Evolutionary conservation across 2,888 invertebrate species (phyloP).

Genomic region (Latheticus oryzae): DNA sequence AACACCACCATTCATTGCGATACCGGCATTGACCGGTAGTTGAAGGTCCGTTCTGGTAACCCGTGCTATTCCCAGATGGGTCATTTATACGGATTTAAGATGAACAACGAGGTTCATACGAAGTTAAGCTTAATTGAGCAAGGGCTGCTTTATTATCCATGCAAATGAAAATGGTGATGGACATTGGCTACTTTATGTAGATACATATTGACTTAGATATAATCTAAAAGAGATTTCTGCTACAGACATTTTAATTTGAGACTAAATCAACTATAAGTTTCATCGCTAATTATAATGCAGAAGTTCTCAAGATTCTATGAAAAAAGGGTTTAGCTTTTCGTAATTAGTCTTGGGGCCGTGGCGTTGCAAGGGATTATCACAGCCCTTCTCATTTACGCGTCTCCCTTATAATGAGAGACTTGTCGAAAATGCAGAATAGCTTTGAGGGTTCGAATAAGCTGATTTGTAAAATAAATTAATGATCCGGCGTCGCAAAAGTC

Average conservation of each 20-base stretch:
- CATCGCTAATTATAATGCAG: slow-evolving; percentile 41
- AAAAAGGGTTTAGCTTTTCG: slow-evolving; percentile 57
- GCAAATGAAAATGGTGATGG: slow-evolving; percentile 64
- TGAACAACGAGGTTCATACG: slow-evolving; percentile 59
- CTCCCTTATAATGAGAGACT: slow-evolving; percentile 61
- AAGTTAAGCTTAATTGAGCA: slow-evolving; percentile 62
- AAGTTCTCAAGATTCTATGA: slow-evolving; percentile 43
- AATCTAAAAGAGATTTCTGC: slow-evolving; percentile 6
- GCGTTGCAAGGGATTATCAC: slow-evolving; percentile 62
- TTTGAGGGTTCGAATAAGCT: slow-evolving; percentile 64
- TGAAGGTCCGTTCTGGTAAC: slow-evolving; percentile 51
- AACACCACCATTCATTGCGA: slow-evolving; percentile 64
- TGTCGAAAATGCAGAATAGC: slow-evolving; percentile 61
- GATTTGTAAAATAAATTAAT: slow-evolving; percentile 67
- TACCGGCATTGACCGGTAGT: slow-evolving; percentile 57
- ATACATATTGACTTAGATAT: slow-evolving; percentile 15
- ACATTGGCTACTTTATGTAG: slow-evolving; percentile 46
- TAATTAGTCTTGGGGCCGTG: slow-evolving; percentile 61
- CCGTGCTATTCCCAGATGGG: slow-evolving; percentile 61
- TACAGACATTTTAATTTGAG: no score
- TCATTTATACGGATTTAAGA: slow-evolving; percentile 66
- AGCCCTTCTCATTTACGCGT: slow-evolving; percentile 60
- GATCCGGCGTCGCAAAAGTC: slow-evolving; percentile 65
- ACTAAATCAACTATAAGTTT: slow-evolving; percentile 27
- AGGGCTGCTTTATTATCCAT: slow-evolving; percentile 63